Evolutionary conservation across 2,113 vertebrate genomes (phyloP).

Genomic region (Cranoglanis bouderius): DNA sequence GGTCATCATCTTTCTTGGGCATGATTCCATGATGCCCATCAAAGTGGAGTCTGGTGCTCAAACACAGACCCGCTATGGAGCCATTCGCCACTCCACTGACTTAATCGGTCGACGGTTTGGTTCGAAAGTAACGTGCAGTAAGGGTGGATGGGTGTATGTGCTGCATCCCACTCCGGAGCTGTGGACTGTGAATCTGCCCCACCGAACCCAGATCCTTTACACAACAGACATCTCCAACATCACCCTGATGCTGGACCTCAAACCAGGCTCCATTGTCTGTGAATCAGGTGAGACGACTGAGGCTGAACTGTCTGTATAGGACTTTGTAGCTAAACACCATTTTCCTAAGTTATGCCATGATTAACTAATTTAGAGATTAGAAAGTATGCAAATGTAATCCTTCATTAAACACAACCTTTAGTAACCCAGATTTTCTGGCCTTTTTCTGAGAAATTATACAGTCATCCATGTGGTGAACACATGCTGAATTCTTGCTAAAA

Average conservation of each 20-base stretch:
- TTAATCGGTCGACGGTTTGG: constrained; percentile 91
- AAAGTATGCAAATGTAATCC: background rate
- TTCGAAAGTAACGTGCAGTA: constrained; percentile 93
- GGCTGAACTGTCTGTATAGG: background rate
- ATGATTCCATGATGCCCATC: constrained; percentile 88
- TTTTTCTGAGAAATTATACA: background rate
- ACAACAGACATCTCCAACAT: constrained; percentile 93
- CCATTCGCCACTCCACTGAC: constrained; percentile 88
- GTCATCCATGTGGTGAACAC: background rate
- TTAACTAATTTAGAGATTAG: background rate
- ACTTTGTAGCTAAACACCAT: background rate
- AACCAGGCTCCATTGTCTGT: constrained; percentile 91
- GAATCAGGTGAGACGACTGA: constrained; percentile 84
- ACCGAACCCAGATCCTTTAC: constrained; percentile 97
- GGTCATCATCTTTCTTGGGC: constrained; percentile 87
- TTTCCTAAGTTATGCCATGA: background rate
- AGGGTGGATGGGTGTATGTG: constrained; percentile 94
- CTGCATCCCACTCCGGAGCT: constrained; percentile 94
- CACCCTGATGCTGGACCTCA: constrained; percentile 96
- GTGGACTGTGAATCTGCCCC: constrained; percentile 91
- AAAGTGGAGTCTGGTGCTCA: constrained; percentile 86
- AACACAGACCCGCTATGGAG: constrained; percentile 94
- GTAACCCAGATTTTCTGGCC: background rate
- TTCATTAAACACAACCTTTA: background rate
- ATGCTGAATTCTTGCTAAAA: no score